A percentile compares a stretch with the other conserved stretches of the same genome.
Conservation (phyloP, 2,113 vertebrate genomes). For the Pangasianodon gigas region DNA sequence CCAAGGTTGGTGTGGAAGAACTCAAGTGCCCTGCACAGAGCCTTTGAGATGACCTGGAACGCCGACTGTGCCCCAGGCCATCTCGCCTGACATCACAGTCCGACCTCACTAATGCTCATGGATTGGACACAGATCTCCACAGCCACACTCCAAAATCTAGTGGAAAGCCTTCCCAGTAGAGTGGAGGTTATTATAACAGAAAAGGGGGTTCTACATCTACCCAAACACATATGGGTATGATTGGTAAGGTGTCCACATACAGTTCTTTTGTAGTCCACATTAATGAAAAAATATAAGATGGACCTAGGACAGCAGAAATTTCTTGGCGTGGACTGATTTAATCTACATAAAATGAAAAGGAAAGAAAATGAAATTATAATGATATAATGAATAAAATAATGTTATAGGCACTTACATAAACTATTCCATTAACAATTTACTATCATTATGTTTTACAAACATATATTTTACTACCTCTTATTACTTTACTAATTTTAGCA, state of each 20-base stretch:
- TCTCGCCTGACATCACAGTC: background rate
- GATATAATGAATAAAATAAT: background rate
- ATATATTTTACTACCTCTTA: background rate
- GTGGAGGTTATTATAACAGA: background rate
- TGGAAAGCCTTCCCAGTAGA: background rate
- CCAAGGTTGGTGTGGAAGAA: background rate
- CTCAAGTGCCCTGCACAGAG: background rate
- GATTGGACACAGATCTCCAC: background rate
- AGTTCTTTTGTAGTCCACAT: background rate
- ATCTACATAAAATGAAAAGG: background rate
- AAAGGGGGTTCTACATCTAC: background rate
- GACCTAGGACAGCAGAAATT: background rate
- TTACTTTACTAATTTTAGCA: background rate
- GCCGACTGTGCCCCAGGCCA: background rate
- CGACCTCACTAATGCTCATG: background rate
- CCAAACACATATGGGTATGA: background rate
- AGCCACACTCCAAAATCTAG: background rate
- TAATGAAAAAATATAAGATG: background rate
- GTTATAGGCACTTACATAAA: background rate
- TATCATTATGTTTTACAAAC: background rate
- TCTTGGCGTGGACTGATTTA: background rate
- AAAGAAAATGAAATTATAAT: background rate
- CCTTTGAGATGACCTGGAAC: background rate
- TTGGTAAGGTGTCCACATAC: background rate
- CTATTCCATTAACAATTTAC: background rate